Percentiles rank a stretch among this genome's conserved stretches.
Conservation (phyloP, 2,113 vertebrate genomes). For the Strigops habroptila region DNA sequence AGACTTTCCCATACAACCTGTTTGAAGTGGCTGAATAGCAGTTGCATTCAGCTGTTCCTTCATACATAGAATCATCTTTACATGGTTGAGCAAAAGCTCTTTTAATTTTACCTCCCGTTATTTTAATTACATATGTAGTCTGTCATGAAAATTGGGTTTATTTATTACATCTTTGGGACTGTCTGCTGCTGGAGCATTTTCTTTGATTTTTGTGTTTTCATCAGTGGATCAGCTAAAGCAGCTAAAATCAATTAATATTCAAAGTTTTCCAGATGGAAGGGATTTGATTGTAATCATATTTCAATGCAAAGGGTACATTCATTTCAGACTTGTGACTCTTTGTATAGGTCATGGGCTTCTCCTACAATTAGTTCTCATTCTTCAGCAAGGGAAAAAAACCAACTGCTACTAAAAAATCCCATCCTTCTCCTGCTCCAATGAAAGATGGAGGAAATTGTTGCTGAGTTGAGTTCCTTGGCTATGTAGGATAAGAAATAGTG, state of each 20-base stretch:
- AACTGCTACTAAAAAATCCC: background rate
- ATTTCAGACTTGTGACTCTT: background rate
- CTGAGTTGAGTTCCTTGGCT: background rate
- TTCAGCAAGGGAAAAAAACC: background rate
- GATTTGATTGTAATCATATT: background rate
- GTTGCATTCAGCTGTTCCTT: background rate
- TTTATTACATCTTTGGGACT: background rate
- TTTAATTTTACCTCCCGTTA: background rate
- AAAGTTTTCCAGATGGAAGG: background rate
- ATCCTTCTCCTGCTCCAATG: background rate
- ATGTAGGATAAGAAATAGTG: background rate
- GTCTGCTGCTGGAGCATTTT: background rate
- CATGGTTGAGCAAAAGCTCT: background rate
- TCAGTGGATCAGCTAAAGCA: background rate
- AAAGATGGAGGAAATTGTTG: background rate
- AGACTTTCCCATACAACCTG: background rate
- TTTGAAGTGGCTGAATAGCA: background rate
- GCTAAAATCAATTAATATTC: background rate
- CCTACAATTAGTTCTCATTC: background rate
- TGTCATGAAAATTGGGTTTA: background rate
- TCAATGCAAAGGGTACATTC: background rate
- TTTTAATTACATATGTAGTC: background rate
- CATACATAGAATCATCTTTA: background rate
- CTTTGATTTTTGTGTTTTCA: background rate
- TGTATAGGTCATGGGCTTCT: background rate